Percentiles rank a stretch among this genome's conserved stretches.
These are phyloP conservation scores for Epizoanthus scotinus DNA, from an alignment of 92 coral and sea anemone species.

Conservation along the genomic window DNA sequence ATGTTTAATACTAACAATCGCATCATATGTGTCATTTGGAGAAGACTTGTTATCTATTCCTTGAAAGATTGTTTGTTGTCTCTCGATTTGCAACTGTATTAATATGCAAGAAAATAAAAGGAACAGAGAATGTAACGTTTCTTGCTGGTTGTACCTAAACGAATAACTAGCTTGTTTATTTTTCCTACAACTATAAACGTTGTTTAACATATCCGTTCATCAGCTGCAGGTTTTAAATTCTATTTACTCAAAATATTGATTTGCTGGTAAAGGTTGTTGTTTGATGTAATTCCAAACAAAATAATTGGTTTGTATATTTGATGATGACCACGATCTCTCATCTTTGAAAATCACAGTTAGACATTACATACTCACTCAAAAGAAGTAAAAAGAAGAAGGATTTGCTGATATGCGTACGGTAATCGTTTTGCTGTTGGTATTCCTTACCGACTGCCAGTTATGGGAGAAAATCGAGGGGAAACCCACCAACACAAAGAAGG, in stretches of 20 bases:
- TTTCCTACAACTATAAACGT: background rate
- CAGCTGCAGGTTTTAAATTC: conserved; percentile 4
- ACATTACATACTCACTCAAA: background rate
- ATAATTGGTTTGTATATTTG: conserved; percentile 6
- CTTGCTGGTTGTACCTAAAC: background rate
- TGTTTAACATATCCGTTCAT: background rate
- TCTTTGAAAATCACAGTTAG: background rate
- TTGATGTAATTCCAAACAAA: conserved; percentile 32
- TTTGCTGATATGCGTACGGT: background rate
- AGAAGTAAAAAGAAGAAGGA: background rate
- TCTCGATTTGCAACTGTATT: background rate
- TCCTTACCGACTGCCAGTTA: background rate
- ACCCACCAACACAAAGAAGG: background rate
- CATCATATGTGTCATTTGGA: too few species aligned
- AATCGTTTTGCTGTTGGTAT: background rate
- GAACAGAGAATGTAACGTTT: background rate
- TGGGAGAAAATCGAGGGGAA: background rate
- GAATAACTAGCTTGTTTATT: background rate
- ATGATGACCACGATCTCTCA: background rate
- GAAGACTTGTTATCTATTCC: too few species aligned
- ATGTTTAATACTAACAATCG: too few species aligned
- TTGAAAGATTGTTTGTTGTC: too few species aligned
- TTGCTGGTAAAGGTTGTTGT: conserved; percentile 24
- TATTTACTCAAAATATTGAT: conserved; percentile 4
- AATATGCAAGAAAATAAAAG: background rate